Conservation (phyloP, 2,888 invertebrate genomes). For the Neria commutata region DNA sequence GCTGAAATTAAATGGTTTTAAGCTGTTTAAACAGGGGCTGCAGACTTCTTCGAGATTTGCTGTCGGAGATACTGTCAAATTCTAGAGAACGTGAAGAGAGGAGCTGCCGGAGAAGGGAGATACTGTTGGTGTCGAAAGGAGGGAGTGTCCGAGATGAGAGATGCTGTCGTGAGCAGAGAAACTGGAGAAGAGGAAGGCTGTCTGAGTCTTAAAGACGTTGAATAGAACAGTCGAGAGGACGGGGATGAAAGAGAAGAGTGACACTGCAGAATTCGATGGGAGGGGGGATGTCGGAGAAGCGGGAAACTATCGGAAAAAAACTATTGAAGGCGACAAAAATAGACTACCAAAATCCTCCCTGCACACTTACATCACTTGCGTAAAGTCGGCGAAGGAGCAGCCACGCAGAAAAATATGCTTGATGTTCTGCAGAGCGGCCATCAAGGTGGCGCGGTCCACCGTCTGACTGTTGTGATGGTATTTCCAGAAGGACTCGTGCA, state of each 20-base stretch:
- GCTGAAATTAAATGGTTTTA: constrained; percentile 60
- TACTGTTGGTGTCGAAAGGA: neutral
- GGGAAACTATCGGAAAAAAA: no score
- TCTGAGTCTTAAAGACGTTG: no score
- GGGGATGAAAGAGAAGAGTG: no score
- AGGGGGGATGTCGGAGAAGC: no score
- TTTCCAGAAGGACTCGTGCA: constrained; percentile 82
- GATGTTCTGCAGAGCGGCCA: constrained; percentile 91
- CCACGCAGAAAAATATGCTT: constrained; percentile 80
- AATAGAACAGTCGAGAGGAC: no score
- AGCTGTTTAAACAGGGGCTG: constrained; percentile 32
- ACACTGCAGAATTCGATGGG: no score
- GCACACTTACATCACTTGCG: constrained; percentile 65
- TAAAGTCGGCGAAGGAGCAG: constrained; percentile 69
- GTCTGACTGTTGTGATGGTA: constrained; percentile 61
- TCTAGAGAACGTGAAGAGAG: no score
- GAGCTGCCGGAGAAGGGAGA: no score
- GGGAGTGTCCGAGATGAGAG: neutral
- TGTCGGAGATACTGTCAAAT: no score
- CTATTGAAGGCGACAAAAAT: neutral
- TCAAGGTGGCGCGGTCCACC: constrained; percentile 78
- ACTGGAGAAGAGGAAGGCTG: neutral
- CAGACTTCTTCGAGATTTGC: neutral
- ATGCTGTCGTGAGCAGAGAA: neutral
- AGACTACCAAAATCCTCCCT: neutral